Base-by-base conservation (phyloP, 2,888 invertebrate species). In the Plebejus anna region DNA sequence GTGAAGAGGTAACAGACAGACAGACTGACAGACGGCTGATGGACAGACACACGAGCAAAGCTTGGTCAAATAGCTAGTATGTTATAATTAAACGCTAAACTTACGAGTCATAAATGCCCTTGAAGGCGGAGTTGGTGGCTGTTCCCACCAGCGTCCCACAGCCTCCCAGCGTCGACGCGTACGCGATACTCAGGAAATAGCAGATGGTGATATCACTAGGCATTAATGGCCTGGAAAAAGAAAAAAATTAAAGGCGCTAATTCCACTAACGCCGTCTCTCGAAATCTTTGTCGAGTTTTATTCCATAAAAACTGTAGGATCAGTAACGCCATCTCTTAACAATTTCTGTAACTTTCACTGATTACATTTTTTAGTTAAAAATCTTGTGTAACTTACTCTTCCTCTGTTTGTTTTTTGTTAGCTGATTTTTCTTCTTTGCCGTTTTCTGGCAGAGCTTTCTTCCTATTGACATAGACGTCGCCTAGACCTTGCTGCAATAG, bases 41-140 rank as follows among this genome's bases (percentile, higher is more conserved):
- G 32, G 32, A 32, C 32, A 32, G 32, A 32, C 32, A 32, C 32
- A 22, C 22, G 22, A 22, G 22, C 22, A 22, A 22, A 22, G 22
- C 22, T 22, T 22, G 22, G 22, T 22, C 22, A 22, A 22, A 22
- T 22, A 32, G 32, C 2, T 32, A 32, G 2, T 32, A 11, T 47
- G 7, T 47, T 47, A 71, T 76, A 70, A 75, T 36, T 38, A 38
- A 32, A 32, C 7, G 9, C 42, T 47, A 75, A 78, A 88, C 94
- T 91, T 83, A 96, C 96, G 93, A 91, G 83, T 97, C 96, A 81
- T 96, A 96, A 77, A 96, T 95, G 75, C 97, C 97, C 87, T 97
- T 97, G 86, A 97, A 96, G 4, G 97, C 97, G 70, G 98, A 94
- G 92, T 97, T 98, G 72, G 97, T 97, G n/a, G 96, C 96, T 0